Evolutionary conservation across 1,140 invertebrate genomes (phyloP).

Genomic region (Panagrolaimus sp.): DNA sequence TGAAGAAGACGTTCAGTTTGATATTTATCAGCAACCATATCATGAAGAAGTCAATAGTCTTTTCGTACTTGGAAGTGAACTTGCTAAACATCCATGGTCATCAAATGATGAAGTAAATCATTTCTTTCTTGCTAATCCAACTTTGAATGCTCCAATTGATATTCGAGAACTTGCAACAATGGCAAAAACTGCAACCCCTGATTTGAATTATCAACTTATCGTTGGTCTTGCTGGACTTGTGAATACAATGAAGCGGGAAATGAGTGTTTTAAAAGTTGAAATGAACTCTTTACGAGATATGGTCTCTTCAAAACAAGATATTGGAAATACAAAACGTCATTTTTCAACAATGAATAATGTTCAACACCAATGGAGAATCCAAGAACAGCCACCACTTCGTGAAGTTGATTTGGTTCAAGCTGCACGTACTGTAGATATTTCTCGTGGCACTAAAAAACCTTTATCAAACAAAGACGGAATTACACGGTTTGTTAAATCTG

Average conservation of each 20-base stretch:
- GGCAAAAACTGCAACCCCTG: neutral
- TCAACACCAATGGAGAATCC: neutral
- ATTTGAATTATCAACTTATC: conserved; percentile 1
- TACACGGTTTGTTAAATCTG: conserved; percentile 1
- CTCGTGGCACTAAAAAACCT: neutral
- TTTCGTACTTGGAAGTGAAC: neutral
- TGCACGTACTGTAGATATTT: conserved; percentile 1
- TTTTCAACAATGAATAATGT: conserved; percentile 6
- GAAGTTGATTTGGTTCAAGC: conserved; percentile 6
- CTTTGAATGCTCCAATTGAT: neutral
- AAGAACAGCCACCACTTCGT: neutral
- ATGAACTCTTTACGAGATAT: conserved; percentile 1
- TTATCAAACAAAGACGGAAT: neutral
- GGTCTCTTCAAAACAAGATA: neutral
- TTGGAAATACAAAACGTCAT: conserved; percentile 8
- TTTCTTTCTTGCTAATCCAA: conserved; percentile 9
- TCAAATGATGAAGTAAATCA: conserved; percentile 8
- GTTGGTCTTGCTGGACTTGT: conserved; percentile 1
- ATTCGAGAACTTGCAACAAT: conserved; percentile 1
- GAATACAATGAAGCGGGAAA: conserved; percentile 9
- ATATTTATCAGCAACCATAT: neutral
- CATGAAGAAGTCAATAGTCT: conserved; percentile 10
- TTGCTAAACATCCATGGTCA: conserved; percentile 6
- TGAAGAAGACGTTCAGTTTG: too few relatives aligned
- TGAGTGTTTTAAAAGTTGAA: neutral